Conservation (phyloP, 2,888 invertebrate genomes). For the Cantharis nigra region DNA sequence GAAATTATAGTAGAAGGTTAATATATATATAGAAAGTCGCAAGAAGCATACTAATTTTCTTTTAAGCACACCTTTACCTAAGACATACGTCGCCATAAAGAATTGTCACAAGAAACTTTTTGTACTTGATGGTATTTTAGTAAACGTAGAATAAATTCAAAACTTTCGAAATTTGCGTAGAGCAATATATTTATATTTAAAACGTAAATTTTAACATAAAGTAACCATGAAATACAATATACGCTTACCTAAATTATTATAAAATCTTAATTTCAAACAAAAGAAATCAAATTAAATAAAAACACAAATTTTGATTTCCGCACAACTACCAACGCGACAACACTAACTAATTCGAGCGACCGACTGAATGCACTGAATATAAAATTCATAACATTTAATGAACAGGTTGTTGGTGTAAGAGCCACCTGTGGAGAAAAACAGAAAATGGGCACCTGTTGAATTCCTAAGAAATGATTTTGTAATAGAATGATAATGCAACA, state of each 20-base stretch:
- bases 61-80: not conserved
- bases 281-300: not conserved
- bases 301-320: not conserved
- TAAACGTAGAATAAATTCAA: not conserved
- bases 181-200: not conserved
- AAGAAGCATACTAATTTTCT: not conserved
- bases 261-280: not conserved
- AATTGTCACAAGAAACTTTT: not conserved
- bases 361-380: not conserved
- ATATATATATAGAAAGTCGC: not conserved
- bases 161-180: not conserved
- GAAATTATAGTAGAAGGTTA: not conserved
- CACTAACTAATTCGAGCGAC: not conserved
- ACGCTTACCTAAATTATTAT: not conserved
- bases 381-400: slow-evolving; percentile 2
- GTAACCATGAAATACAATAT: not conserved
- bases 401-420: slow-evolving; percentile 34
- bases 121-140: not conserved
- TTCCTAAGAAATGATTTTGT: not conserved
- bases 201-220: not conserved
- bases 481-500: not conserved
- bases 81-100: not conserved
- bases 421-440: slow-evolving; percentile 31
- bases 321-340: not conserved
- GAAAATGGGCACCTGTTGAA: slow-evolving; percentile 11